These are phyloP conservation scores for Chymomyza fuscimana DNA, from an alignment of 2,888 invertebrate genomes.

Conservation along the genomic window DNA sequence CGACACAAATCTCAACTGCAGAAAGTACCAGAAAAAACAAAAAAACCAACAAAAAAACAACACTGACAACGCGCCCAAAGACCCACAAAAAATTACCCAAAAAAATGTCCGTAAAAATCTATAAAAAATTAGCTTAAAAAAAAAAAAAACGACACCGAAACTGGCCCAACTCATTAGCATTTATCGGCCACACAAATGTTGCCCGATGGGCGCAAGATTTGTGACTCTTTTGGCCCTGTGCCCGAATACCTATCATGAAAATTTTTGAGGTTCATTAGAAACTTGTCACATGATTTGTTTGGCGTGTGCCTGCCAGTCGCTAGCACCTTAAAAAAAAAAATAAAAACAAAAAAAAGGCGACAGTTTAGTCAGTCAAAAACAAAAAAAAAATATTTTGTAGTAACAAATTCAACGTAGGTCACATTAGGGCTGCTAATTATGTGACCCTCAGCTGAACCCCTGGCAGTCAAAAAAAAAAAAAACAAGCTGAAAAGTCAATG, in stretches of 20 bases:
- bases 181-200: constrained; percentile 67
- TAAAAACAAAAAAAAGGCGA: constrained; percentile 18
- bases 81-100: constrained; percentile 65
- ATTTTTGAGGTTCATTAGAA: constrained; percentile 64
- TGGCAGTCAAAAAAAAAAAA: constrained; percentile 21
- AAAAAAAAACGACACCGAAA: constrained; percentile 33
- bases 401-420: constrained; percentile 17
- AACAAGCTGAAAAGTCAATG: constrained; percentile 19
- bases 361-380: neutral
- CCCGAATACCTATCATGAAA: neutral
- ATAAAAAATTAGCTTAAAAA: constrained; percentile 50
- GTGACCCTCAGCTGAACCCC: constrained; percentile 50
- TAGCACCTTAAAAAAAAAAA: constrained; percentile 28
- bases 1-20: neutral
- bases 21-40: neutral
- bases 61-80: constrained; percentile 33
- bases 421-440: constrained; percentile 64
- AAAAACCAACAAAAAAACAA: constrained; percentile 19
- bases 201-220: constrained; percentile 31
- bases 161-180: constrained; percentile 58
- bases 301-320: constrained; percentile 27
- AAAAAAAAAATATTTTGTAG: constrained; percentile 6
- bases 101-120: constrained; percentile 66
- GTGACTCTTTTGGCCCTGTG: constrained; percentile 32
- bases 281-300: constrained; percentile 72